Evolutionary conservation across 2,888 invertebrate species (phyloP).

Genomic region (Cerastis leucographa): DNA sequence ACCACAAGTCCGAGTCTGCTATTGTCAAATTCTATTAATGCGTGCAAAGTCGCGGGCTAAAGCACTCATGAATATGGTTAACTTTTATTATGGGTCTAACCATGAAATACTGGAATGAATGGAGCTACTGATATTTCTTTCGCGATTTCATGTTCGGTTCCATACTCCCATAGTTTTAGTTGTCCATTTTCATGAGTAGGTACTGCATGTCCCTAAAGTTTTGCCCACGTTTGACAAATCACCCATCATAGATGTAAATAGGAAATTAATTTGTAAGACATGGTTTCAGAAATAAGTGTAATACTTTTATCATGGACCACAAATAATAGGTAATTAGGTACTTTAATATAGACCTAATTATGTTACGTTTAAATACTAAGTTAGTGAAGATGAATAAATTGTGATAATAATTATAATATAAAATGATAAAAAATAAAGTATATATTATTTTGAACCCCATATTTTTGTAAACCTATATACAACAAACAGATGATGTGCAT

Average conservation of each 20-base stretch:
- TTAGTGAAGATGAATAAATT: conserved; percentile 5
- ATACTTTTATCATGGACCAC: background rate
- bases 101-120: background rate
- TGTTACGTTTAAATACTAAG: background rate
- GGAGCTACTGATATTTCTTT: background rate
- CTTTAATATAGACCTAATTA: background rate
- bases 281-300: background rate
- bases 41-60: no score
- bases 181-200: background rate
- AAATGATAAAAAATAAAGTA: no score
- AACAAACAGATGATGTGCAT: no score
- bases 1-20: no score
- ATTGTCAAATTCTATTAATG: no score
- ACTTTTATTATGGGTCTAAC: background rate
- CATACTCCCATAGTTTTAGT: background rate
- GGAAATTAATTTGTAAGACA: background rate
- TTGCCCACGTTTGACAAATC: background rate
- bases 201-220: background rate
- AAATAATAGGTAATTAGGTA: background rate
- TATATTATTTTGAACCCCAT: background rate
- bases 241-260: background rate
- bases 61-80: no score
- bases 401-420: conserved; percentile 37
- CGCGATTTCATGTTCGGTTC: background rate
- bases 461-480: background rate